Conservation (phyloP, 2,113 vertebrate genomes). For the Myxocyprinus asiaticus region DNA sequence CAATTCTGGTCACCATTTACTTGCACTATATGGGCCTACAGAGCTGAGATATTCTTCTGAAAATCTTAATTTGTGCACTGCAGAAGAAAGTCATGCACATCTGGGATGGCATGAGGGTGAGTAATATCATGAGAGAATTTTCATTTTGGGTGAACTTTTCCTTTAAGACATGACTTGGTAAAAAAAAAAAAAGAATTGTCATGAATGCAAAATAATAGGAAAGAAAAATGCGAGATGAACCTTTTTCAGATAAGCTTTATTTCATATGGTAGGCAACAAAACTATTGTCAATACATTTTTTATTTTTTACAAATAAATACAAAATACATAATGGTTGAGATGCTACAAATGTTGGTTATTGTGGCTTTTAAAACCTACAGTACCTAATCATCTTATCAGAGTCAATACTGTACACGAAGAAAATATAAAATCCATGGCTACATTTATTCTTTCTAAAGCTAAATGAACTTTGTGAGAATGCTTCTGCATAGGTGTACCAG, state of each 20-base stretch:
- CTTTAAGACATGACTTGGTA: neutral
- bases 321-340: constrained; percentile 52
- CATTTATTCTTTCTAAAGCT: constrained; percentile 60
- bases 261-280: constrained; percentile 57
- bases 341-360: constrained; percentile 44
- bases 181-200: neutral
- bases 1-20: too few relatives aligned
- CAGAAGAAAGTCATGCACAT: too few relatives aligned
- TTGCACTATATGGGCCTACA: too few relatives aligned
- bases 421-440: constrained; percentile 52
- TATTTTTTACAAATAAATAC: constrained; percentile 63
- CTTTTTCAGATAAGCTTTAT: constrained; percentile 55
- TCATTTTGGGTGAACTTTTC: too few relatives aligned
- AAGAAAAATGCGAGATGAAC: constrained; percentile 12
- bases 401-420: constrained; percentile 49
- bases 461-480: constrained; percentile 56
- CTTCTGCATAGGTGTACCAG: constrained; percentile 70
- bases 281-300: constrained; percentile 45
- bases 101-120: too few relatives aligned
- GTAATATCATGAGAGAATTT: too few relatives aligned
- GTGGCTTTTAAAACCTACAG: constrained; percentile 42
- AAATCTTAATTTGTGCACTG: too few relatives aligned
- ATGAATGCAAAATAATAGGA: constrained; percentile 1
- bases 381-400: constrained; percentile 46
- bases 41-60: too few relatives aligned